These are phyloP conservation scores for Orchesella cincta DNA, from an alignment of 1,140 invertebrate species.

Conservation along the genomic window DNA sequence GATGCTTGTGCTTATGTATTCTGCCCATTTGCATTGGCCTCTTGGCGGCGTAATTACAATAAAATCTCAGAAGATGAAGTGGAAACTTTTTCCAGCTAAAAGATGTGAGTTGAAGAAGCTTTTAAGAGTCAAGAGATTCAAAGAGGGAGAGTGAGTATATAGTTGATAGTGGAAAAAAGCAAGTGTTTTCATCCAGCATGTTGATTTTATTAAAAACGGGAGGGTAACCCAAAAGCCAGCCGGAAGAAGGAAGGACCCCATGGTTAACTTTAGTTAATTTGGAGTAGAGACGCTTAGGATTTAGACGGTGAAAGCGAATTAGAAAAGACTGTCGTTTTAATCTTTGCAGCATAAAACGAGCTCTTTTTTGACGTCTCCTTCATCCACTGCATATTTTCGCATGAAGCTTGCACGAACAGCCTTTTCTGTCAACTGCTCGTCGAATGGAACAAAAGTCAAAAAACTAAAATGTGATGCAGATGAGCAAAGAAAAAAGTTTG, in stretches of 20 bases:
- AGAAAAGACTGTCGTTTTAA: neutral
- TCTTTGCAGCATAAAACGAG: neutral
- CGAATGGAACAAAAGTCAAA: too few species aligned
- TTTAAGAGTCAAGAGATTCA: neutral
- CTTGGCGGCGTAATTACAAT: constrained; percentile 23
- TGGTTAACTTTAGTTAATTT: neutral
- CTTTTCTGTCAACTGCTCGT: too few species aligned
- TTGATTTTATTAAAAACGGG: constrained; percentile 12
- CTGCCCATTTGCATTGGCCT: constrained; percentile 13
- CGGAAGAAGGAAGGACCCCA: neutral
- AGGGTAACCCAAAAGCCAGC: neutral
- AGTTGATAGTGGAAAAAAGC: neutral
- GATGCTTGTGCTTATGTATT: neutral
- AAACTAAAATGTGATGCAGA: too few species aligned
- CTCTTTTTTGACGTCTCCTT: too few species aligned
- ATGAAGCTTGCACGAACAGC: too few species aligned
- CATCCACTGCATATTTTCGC: too few species aligned
- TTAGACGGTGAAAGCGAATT: neutral
- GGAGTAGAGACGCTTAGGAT: neutral
- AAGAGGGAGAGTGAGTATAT: neutral
- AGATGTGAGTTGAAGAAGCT: neutral
- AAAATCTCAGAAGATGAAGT: constrained; percentile 21
- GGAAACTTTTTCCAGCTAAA: constrained; percentile 5
- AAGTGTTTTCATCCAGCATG: neutral
- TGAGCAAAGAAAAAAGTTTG: too few species aligned